phyloP scores from a whole-genome alignment of 1,140 invertebrate species.

The Scaptomyza graminum region DNA sequence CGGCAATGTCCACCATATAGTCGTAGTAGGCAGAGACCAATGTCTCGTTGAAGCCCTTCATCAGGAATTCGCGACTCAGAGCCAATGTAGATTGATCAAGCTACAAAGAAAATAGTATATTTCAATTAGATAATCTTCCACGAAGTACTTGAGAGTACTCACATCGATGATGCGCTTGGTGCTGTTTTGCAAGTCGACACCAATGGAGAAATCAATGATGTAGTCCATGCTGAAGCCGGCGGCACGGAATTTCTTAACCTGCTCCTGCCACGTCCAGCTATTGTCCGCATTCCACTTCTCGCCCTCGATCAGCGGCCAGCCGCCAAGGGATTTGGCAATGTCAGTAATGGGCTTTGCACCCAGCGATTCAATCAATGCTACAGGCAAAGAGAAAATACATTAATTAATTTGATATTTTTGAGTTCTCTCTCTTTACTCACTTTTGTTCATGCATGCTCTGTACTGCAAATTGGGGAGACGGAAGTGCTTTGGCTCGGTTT shows the following conservation, averaged over 20 bases:
- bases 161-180: conserved; percentile 94
- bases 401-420: too few species aligned
- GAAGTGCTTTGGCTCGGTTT: conserved; percentile 89
- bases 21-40: conserved; percentile 91
- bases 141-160: conserved; percentile 84
- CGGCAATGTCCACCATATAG: conserved; percentile 94
- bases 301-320: conserved; percentile 95
- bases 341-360: conserved; percentile 89
- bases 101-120: conserved; percentile 84
- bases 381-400: conserved; percentile 39
- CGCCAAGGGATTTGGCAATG: conserved; percentile 91
- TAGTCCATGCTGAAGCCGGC: conserved; percentile 95
- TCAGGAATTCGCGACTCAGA: conserved; percentile 94
- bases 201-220: conserved; percentile 95
- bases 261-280: conserved; percentile 91
- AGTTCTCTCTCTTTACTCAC: conserved; percentile 85
- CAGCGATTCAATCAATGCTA: conserved; percentile 89
- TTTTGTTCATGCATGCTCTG: conserved; percentile 93
- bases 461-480: conserved; percentile 91
- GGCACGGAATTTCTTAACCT: conserved; percentile 91
- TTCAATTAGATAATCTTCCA: conserved; percentile 19
- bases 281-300: conserved; percentile 89
- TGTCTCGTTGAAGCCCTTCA: conserved; percentile 92
- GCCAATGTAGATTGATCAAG: conserved; percentile 96
- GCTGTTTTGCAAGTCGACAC: conserved; percentile 95